These are phyloP conservation scores for Desoria tigrina DNA, from an alignment of 2,888 invertebrate species.

Conservation along the genomic window DNA sequence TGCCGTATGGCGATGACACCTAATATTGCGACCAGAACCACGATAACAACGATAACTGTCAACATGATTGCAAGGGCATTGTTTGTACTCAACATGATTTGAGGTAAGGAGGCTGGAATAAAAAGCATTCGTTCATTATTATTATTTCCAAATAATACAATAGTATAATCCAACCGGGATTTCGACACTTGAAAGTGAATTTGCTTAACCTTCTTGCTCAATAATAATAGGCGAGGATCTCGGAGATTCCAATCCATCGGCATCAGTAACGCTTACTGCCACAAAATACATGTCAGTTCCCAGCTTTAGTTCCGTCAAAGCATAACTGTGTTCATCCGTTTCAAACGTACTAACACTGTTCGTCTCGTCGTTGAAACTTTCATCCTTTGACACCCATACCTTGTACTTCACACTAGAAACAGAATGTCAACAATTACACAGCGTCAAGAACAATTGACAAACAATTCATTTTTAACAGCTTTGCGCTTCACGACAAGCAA, in stretches of 20 bases:
- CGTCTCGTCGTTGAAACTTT: conserved; percentile 36
- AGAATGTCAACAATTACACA: too few relatives aligned
- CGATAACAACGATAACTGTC: conserved; percentile 62
- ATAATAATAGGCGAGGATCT: conserved; percentile 52
- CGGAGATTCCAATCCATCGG: conserved; percentile 55
- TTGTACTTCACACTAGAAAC: conserved; percentile 44
- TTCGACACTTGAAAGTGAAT: not conserved
- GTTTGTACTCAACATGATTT: conserved; percentile 49
- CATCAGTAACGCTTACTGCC: conserved; percentile 54
- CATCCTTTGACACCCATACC: conserved; percentile 49
- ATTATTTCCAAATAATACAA: too few relatives aligned
- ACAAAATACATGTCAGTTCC: conserved; percentile 54
- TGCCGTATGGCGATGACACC: conserved; percentile 69
- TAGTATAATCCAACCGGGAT: too few relatives aligned
- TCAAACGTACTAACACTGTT: too few relatives aligned
- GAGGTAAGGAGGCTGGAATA: conserved; percentile 25
- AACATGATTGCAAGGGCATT: conserved; percentile 61
- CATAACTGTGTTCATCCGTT: conserved; percentile 25
- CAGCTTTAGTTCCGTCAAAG: conserved; percentile 32
- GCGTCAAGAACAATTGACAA: conserved; percentile 5
- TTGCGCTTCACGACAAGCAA: too few relatives aligned
- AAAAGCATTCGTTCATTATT: not conserved
- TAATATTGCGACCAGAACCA: conserved; percentile 64
- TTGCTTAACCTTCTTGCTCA: conserved; percentile 46
- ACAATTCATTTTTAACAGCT: too few relatives aligned